Evolutionary conservation across 2,797 vertebrate species (phyloP).

Genomic region (Lithobates sylvaticus): DNA sequence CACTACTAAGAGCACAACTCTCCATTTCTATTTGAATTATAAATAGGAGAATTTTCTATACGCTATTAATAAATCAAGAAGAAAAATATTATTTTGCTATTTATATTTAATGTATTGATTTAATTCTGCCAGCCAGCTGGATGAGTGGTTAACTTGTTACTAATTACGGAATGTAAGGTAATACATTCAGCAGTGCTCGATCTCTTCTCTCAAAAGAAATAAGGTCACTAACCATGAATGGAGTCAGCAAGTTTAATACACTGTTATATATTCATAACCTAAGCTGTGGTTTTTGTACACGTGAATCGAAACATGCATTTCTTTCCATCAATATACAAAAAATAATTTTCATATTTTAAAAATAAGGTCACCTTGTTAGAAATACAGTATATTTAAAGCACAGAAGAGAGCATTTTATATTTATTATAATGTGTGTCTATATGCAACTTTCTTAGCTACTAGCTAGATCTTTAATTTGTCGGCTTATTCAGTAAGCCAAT

Average conservation of each 20-base stretch:
- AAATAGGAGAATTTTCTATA: conserved; percentile 1
- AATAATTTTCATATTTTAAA: no score
- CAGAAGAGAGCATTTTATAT: no score
- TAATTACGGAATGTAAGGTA: conserved; percentile 67
- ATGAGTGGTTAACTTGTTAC: conserved; percentile 66
- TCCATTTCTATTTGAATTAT: conserved; percentile 17
- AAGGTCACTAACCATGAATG: conserved; percentile 66
- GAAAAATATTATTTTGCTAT: conserved; percentile 46
- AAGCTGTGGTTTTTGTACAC: not conserved
- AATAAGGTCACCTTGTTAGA: no score
- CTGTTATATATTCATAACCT: not conserved
- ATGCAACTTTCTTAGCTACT: no score
- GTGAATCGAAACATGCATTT: no score
- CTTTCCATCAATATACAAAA: no score
- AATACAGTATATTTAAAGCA: no score
- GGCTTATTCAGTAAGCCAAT: no score
- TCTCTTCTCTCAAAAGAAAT: conserved; percentile 63
- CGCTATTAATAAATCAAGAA: conserved; percentile 28
- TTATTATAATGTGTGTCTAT: no score
- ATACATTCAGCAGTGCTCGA: conserved; percentile 65
- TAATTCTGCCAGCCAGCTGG: conserved; percentile 52
- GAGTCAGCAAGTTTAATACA: conserved; percentile 4
- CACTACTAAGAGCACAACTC: no score
- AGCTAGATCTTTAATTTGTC: no score
- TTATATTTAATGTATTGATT: conserved; percentile 63